Conservation (phyloP, 2,797 vertebrate genomes). For the Orientallactaga sibirica region DNA sequence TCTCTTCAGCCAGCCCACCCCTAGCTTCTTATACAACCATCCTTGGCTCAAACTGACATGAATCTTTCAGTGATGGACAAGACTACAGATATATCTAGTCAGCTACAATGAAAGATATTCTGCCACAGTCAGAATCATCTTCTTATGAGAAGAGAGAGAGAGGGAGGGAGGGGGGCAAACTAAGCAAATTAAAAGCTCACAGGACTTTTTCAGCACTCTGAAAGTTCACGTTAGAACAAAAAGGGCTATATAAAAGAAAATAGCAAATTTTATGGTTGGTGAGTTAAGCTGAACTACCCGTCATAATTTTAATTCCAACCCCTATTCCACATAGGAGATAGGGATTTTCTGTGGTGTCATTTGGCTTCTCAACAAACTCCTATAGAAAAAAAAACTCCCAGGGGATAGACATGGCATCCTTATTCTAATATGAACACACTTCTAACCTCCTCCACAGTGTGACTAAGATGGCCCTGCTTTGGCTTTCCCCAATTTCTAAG, state of each 20-base stretch:
- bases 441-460: background rate
- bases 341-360: conserved; percentile 30
- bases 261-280: background rate
- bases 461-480: background rate
- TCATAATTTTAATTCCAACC: conserved; percentile 11
- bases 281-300: background rate
- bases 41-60: background rate
- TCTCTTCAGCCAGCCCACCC: no score
- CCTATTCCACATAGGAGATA: background rate
- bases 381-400: background rate
- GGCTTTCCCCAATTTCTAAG: background rate
- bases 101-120: background rate
- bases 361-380: conserved; percentile 38
- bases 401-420: background rate
- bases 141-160: background rate
- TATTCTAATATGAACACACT: background rate
- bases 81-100: background rate
- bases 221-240: conserved; percentile 5
- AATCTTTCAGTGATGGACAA: background rate
- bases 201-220: background rate
- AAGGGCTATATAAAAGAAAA: background rate
- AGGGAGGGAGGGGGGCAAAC: background rate
- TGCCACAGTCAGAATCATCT: background rate
- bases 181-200: background rate
- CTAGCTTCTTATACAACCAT: background rate